Percentiles rank a stretch among this genome's conserved stretches.
Evolutionary conservation across 2,888 invertebrate species (phyloP).

Genomic region (Drosophila testacea): DNA sequence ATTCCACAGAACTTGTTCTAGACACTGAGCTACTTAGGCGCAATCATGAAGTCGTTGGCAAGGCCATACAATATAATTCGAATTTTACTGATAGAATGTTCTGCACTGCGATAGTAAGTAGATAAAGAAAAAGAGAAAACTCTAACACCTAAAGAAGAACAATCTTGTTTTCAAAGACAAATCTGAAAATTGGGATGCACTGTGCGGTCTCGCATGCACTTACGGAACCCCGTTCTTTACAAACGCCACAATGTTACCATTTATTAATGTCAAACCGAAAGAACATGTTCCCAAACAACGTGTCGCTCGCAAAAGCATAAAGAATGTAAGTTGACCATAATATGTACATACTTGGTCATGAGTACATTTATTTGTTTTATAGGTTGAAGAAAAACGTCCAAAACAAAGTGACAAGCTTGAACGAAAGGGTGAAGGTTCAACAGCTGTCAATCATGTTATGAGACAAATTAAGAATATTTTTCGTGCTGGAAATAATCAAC

Average conservation of each 20-base stretch:
- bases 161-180: constrained; percentile 23
- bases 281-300: constrained; percentile 78
- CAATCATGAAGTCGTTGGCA: constrained; percentile 81
- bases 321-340: constrained; percentile 47
- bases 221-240: constrained; percentile 62
- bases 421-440: constrained; percentile 86
- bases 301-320: constrained; percentile 71
- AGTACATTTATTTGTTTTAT: background rate
- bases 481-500: constrained; percentile 83
- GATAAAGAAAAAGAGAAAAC: background rate
- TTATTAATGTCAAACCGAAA: constrained; percentile 81
- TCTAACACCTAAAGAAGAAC: constrained; percentile 19
- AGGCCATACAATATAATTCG: constrained; percentile 75
- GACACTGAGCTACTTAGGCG: constrained; percentile 84
- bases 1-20: constrained; percentile 83
- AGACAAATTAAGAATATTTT: constrained; percentile 84
- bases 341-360: background rate
- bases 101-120: constrained; percentile 79
- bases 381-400: constrained; percentile 85
- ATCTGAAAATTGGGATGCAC: constrained; percentile 74
- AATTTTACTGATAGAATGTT: constrained; percentile 81
- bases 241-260: constrained; percentile 79
- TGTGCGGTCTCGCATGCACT: constrained; percentile 59
- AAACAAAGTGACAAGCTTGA: constrained; percentile 85
- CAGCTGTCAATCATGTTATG: constrained; percentile 86